Evolutionary conservation across 37 sponge, comb jelly and placozoan genomes (phyloP).

Genomic region (Cliona cf. orientalis): DNA sequence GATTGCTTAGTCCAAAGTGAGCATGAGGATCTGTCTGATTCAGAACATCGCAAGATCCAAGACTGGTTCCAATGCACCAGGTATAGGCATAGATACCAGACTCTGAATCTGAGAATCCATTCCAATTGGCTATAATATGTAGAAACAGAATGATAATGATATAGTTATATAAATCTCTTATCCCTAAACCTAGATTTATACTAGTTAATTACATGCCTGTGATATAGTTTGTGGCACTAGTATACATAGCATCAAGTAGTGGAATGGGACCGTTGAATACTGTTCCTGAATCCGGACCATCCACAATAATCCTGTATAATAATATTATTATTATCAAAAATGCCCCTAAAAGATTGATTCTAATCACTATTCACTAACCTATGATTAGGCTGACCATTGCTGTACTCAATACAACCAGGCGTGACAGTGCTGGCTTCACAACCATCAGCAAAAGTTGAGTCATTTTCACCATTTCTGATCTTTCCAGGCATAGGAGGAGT

Average conservation of each 20-base stretch:
- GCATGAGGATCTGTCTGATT: slow-evolving; percentile 47
- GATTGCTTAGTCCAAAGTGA: background rate
- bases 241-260: slow-evolving; percentile 71
- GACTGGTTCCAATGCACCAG: slow-evolving; percentile 82
- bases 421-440: slow-evolving; percentile 21
- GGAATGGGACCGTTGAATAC: slow-evolving; percentile 88
- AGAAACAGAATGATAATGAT: background rate
- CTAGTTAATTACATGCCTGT: slow-evolving; percentile 69
- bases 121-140: slow-evolving; percentile 77
- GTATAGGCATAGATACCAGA: slow-evolving; percentile 75
- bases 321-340: too few relatives aligned
- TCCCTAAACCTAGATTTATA: background rate
- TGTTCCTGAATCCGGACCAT: slow-evolving; percentile 70
- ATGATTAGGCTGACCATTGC: slow-evolving; percentile 18
- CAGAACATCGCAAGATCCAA: slow-evolving; percentile 60
- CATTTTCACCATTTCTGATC: slow-evolving; percentile 46
- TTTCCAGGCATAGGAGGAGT: slow-evolving; percentile 78
- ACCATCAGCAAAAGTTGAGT: slow-evolving; percentile 25
- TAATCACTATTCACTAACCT: slow-evolving; percentile 55
- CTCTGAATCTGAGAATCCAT: slow-evolving; percentile 74
- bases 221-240: slow-evolving; percentile 56
- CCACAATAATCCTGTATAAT: slow-evolving; percentile 74
- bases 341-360: too few relatives aligned
- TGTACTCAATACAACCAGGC: slow-evolving; percentile 19
- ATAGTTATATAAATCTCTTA: background rate